These are phyloP conservation scores for Mastacembelus armatus DNA, from an alignment of 2,797 vertebrate genomes.

Conservation along the genomic window DNA sequence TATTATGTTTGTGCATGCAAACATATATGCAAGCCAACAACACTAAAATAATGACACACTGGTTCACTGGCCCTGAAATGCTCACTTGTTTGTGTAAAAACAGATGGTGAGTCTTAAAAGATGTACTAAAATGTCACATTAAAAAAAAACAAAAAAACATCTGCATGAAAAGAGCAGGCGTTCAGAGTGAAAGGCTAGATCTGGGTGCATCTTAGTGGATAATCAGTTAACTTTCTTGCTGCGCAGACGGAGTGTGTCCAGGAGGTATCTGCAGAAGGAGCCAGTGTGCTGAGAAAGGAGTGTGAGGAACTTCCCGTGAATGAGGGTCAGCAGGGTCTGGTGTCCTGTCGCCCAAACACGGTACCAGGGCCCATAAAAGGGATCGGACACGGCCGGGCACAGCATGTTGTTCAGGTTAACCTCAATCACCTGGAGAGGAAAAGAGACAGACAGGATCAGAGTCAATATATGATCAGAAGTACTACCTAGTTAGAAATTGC, in stretches of 20 bases:
- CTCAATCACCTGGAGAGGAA: slow-evolving; percentile 88
- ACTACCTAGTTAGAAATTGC: no score
- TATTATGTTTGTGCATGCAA: slow-evolving; percentile 58
- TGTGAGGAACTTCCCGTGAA: slow-evolving; percentile 94
- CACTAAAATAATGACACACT: slow-evolving; percentile 52
- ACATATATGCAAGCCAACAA: slow-evolving; percentile 48
- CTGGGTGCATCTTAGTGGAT: neutral
- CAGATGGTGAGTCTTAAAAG: slow-evolving; percentile 53
- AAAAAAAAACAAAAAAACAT: no score
- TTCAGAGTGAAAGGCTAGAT: slow-evolving; percentile 56
- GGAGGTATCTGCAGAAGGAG: slow-evolving; percentile 83
- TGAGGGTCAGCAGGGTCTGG: slow-evolving; percentile 96
- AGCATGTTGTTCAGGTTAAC: slow-evolving; percentile 99
- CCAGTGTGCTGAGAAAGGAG: slow-evolving; percentile 86
- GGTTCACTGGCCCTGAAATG: slow-evolving; percentile 62
- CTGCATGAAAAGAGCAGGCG: slow-evolving; percentile 46
- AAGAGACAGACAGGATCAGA: slow-evolving; percentile 18
- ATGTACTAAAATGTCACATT: slow-evolving; percentile 55
- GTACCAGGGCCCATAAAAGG: slow-evolving; percentile 98
- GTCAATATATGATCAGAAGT: no score
- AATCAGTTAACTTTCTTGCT: slow-evolving; percentile 94
- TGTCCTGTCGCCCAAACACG: slow-evolving; percentile 96
- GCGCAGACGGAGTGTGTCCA: slow-evolving; percentile 88
- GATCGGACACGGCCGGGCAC: slow-evolving; percentile 97
- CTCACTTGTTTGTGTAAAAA: slow-evolving; percentile 51